Evolutionary conservation across 2,113 vertebrate genomes (phyloP), one percentile per base, ranked within the genome.

Genomic region (Oreochromis tanganicae): DNA sequence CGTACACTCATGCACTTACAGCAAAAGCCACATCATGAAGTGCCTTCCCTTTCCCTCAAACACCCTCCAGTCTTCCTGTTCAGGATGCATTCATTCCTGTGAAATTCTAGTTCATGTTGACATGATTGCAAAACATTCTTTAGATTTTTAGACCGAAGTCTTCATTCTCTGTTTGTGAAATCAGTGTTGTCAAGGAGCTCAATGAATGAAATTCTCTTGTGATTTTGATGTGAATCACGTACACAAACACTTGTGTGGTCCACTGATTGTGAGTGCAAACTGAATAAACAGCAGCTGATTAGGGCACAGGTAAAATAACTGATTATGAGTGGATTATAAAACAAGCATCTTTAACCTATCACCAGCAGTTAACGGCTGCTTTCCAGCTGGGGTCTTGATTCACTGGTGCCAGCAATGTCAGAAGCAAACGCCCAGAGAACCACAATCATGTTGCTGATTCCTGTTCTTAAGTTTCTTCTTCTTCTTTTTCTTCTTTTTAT

Each of bases 321-420:
- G 63, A 59, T 71, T 17, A 32, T 83, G 27, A 85, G 13, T 50
- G 55, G 56, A 87, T 81, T 81, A 87, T 29, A 21, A 54, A 86
- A 75, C 24, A 29, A 19, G 14, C 21, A 1, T 27, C 68, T 27
- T 73, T 46, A 46, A 73, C 38, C 34, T 7, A 14, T 41, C 36
- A 24, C 3, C n/a, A 24, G 36, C 36, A 68, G 11, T 68, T 38
- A 66, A 66, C 1, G 0, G 63, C 19, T 0, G 34, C 12, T 68
- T 38, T 41, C 36, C 34, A 0, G 63, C 63, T 41, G 19, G 11
- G n/a, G 11, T 21, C 36, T 41, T 11, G 1, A 21, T 66, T 66
- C 32, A 66, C 10, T n/a, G 34, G 17, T 5, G 17, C 34, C 34
- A 38, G 61, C 34, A 66, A n/a, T 38, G 34, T 66, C 7, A 41